Base-by-base conservation (phyloP, 2,888 invertebrate genomes). In the Torymus auratus region DNA sequence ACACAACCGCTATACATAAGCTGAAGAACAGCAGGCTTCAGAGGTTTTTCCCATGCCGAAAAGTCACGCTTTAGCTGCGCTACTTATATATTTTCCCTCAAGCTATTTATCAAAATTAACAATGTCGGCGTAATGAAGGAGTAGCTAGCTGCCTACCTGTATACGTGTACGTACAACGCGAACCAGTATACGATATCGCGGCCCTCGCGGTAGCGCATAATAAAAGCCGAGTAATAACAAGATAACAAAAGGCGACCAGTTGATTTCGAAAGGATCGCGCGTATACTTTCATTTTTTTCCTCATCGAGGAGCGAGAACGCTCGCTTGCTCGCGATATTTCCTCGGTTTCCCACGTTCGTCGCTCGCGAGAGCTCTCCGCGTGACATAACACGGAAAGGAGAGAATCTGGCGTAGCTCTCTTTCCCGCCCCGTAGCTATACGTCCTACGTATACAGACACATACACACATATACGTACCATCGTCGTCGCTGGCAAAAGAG, bases 261-360 rank as follows among this genome's bases (percentile, higher is more conserved):
- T 71, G 80, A 80, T 80, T 80, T 71, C 75, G 71, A 80, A 80
- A 67, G 65, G 55, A 80, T 78, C 70, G 71, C 50, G 55, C 56
- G 2, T 17, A 68, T 71, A 72, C 78, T 83, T 83, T 80, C 82
- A 71, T 78, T 82, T 82, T 78, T 76, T 81, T 64, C 56, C 80
- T 72, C 23, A 65, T 17, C 14, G 55, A 20, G 20, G 20, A 20
- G 20, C 1, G 20, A 52, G n/a, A 75, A 56, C 76, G 64, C 78
- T 71, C 41, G 5, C 71, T 62, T 74, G 80, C 72, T 23, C 41
- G 64, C 15, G 50, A 70, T 76, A 64, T 78, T 69, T 69, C 5
- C 73, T 23, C 52, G 74, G 41, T 62, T 75, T 74, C 64, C 58
- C 71, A 75, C 75, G 75, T 65, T 71, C 15, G 67, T 52, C 41